Percentiles rank a stretch among this genome's conserved stretches.
These are phyloP conservation scores for Oncorhynchus gorbuscha DNA, from an alignment of 2,113 vertebrate genomes.

Conservation along the genomic window DNA sequence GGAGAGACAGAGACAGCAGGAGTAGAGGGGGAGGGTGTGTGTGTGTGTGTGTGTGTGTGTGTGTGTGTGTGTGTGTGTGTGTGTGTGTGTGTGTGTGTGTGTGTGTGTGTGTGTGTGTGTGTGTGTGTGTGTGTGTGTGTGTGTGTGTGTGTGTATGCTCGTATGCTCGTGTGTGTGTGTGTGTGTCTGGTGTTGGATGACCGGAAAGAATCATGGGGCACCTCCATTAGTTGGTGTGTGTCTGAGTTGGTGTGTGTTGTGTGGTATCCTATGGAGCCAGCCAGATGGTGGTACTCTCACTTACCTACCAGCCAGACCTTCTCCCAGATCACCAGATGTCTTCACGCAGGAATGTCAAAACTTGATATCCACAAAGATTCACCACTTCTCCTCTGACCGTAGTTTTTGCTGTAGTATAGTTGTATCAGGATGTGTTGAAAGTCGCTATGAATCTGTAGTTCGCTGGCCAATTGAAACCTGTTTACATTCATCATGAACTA, in stretches of 20 bases:
- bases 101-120: conserved; percentile 14
- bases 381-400: conserved; percentile 35
- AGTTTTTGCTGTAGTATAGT: conserved; percentile 38
- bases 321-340: conserved; percentile 60
- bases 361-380: conserved; percentile 46
- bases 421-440: neutral
- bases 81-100: neutral
- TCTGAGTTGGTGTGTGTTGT: conserved; percentile 29
- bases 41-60: conserved; percentile 1
- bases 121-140: neutral
- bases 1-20: too few species aligned
- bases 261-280: conserved; percentile 38
- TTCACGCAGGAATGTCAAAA: conserved; percentile 45
- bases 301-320: conserved; percentile 49
- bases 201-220: conserved; percentile 14
- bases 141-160: neutral
- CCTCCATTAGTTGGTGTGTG: conserved; percentile 22
- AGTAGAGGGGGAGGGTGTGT: too few species aligned
- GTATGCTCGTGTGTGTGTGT: neutral
- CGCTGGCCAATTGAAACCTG: neutral
- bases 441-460: too few species aligned
- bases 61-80: neutral
- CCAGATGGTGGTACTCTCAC: conserved; percentile 39
- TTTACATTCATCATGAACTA: neutral
- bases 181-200: conserved; percentile 20